A percentile compares a stretch with the other conserved stretches of the same genome.
These are phyloP conservation scores for Edolisoma coerulescens DNA, from an alignment of 2,113 vertebrate species.

Conservation along the genomic window DNA sequence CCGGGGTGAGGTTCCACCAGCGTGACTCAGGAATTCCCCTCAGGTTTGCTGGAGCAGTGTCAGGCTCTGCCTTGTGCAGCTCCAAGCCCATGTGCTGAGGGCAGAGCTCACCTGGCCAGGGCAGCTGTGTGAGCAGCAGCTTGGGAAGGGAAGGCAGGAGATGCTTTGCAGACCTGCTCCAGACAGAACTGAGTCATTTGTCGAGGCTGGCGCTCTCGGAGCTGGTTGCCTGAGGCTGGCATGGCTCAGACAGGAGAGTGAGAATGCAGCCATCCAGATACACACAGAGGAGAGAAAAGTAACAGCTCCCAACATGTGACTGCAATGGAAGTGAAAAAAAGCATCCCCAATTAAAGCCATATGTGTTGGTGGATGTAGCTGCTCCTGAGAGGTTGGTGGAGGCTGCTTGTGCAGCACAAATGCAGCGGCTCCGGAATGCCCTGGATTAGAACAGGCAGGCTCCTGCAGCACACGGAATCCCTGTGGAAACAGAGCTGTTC, in stretches of 20 bases:
- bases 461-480: background rate
- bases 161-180: background rate
- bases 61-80: background rate
- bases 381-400: background rate
- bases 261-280: background rate
- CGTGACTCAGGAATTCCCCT: background rate
- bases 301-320: conserved; percentile 29
- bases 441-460: background rate
- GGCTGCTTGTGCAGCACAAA: background rate
- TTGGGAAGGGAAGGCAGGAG: background rate
- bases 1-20: background rate
- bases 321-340: background rate
- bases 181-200: conserved; percentile 36
- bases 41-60: background rate
- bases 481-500: background rate
- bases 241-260: background rate
- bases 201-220: background rate
- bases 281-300: conserved; percentile 25
- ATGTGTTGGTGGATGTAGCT: conserved; percentile 12
- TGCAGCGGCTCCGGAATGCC: background rate
- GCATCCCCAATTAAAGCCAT: background rate
- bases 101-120: background rate
- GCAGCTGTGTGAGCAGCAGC: background rate
- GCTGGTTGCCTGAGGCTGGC: conserved; percentile 38
- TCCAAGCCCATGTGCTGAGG: rapidly evolving